Percentiles rank a stretch among this genome's conserved stretches.
Evolutionary conservation across 2,797 vertebrate genomes (phyloP).

Genomic region (Sebastes steindachneri): DNA sequence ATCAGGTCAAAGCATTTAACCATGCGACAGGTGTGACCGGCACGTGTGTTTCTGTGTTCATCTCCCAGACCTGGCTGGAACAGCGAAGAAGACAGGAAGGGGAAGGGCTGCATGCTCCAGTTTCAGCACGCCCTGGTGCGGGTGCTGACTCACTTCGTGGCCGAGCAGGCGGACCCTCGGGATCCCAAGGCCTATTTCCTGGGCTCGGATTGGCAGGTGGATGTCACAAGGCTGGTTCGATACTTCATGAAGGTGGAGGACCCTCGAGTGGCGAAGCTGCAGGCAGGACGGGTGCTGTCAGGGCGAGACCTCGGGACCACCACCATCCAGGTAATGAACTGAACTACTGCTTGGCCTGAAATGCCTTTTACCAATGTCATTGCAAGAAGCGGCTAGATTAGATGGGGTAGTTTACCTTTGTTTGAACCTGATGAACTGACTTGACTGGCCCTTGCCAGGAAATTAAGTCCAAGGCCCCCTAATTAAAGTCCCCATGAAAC

Average conservation of each 20-base stretch:
- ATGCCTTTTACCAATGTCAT: neutral
- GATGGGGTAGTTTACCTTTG: neutral
- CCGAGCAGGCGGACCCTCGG: constrained; percentile 82
- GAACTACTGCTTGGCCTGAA: neutral
- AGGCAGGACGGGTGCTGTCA: constrained; percentile 86
- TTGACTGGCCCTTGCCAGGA: neutral
- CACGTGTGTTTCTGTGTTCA: constrained; percentile 33
- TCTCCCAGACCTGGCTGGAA: constrained; percentile 85
- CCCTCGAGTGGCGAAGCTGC: constrained; percentile 87
- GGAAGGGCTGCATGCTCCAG: constrained; percentile 90
- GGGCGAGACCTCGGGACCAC: constrained; percentile 93
- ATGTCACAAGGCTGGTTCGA: constrained; percentile 89
- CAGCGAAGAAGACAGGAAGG: constrained; percentile 89
- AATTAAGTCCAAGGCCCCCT: neutral
- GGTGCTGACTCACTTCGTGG: constrained; percentile 91
- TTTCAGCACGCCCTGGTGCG: constrained; percentile 91
- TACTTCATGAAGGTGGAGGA: constrained; percentile 95
- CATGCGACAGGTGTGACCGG: constrained; percentile 50
- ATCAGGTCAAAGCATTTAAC: constrained; percentile 44
- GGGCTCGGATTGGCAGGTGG: constrained; percentile 94
- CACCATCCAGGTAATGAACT: constrained; percentile 87
- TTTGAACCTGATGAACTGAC: neutral
- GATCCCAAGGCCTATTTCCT: constrained; percentile 86
- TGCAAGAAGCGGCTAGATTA: neutral
- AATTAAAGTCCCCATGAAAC: neutral